Base-by-base conservation (phyloP, 1,140 invertebrate species). In the Hylaeus volcanicus region DNA sequence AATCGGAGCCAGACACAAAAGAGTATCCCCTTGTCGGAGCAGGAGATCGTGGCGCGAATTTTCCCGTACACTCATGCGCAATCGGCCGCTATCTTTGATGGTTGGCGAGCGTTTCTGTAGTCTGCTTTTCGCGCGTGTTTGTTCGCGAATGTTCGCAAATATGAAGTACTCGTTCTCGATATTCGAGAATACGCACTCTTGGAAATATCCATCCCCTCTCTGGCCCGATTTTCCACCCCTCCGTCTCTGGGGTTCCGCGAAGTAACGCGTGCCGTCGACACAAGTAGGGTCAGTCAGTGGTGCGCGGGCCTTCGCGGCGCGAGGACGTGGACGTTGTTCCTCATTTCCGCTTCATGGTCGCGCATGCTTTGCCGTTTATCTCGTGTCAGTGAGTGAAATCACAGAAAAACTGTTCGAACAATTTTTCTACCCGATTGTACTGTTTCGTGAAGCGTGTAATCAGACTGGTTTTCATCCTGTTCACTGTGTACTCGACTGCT, bases 251-350 rank as follows among this genome's bases (percentile, higher is more conserved):
- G 74, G 58, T 70, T 60, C 65, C 48, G 11, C 60, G 37, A 45
- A 39, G 68, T 64, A 73, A 71, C 77, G 73, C 84, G 64, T 75
- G 71, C 69, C 76, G 71, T 53, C 74, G 74, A 69, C 74, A 66
- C 69, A 71, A 77, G 73, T 86, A 79, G 82, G 14, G 86, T 88
- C 84, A 89, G 89, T 90, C 91, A 92, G 92, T 93, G 86, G 85
- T 91, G 91, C 91, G 91, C 91, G 90, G 85, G 87, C 89, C 88
- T 88, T 81, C 86, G 89, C 87, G 86, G 88, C 88, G 91, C 85
- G 90, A 89, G 88, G 89, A 89, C 85, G 88, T 88, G 64, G 15
- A 56, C 56, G 61, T 64, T 79, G 72, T n/a, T 74, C 56, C 37
- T 48, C 6, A 68, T 72, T 58, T 5, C 48, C 48, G 51, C 0